A percentile compares a stretch with the other conserved stretches of the same genome.
Evolutionary conservation across 2,113 vertebrate species (phyloP).

Genomic region (Drymodes brunneopygia): DNA sequence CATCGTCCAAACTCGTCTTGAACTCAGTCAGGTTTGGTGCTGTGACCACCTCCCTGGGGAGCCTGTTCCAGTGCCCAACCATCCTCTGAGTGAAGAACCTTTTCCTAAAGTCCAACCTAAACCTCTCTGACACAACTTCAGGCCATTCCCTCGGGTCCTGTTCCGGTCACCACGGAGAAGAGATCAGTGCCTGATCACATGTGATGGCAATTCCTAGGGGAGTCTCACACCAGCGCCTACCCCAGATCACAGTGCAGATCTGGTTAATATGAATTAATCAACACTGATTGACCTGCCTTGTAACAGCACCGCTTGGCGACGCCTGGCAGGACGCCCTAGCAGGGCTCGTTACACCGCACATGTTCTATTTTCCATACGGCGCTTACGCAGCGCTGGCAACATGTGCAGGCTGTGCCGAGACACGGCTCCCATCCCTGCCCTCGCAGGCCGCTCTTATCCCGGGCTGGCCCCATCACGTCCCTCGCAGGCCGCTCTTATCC

Average conservation of each 20-base stretch:
- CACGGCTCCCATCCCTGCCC: rapidly evolving
- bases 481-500: rapidly evolving
- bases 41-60: background rate
- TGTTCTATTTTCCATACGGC: rapidly evolving
- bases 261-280: rapidly evolving
- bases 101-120: rapidly evolving
- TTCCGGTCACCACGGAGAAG: background rate
- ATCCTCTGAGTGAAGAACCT: background rate
- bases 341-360: rapidly evolving
- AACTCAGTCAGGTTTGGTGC: background rate
- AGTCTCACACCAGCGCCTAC: rapidly evolving
- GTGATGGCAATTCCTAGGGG: rapidly evolving
- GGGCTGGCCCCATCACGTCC: background rate
- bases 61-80: background rate
- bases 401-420: rapidly evolving
- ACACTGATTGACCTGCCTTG: background rate
- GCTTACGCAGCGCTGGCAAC: background rate
- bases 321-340: background rate
- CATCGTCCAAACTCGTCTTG: background rate
- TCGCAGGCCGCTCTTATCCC: rapidly evolving
- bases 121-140: background rate
- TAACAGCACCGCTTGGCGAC: background rate
- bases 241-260: rapidly evolving
- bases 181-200: no score
- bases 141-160: background rate